A percentile compares a stretch with the other conserved stretches of the same genome.
These are phyloP conservation scores for Falcunculus frontatus DNA, from an alignment of 2,113 vertebrate genomes.

Conservation along the genomic window DNA sequence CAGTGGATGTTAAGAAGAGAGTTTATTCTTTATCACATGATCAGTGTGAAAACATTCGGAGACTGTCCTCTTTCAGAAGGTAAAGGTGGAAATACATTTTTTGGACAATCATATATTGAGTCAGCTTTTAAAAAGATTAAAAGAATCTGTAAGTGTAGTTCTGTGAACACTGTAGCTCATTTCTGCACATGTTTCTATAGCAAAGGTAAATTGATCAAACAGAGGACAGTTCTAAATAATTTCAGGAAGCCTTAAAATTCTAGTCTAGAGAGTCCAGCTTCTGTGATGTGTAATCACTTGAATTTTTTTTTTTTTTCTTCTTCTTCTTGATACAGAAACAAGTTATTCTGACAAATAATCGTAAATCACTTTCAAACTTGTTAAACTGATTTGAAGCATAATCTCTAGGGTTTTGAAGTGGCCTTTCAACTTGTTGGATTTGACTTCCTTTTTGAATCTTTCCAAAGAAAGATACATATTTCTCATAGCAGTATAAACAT, in stretches of 20 bases:
- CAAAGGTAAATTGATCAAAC: not conserved
- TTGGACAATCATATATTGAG: not conserved
- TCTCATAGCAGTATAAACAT: not conserved
- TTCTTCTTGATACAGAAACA: not conserved
- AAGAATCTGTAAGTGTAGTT: not conserved
- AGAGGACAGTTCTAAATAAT: not conserved
- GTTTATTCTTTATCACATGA: conserved; percentile 70
- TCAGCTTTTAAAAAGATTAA: not conserved
- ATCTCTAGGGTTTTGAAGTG: not conserved
- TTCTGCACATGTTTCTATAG: not conserved
- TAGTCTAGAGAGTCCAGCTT: not conserved
- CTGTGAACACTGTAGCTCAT: not conserved
- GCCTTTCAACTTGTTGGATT: not conserved
- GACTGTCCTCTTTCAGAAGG: conserved; percentile 90
- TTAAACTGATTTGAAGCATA: not conserved
- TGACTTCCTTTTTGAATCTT: not conserved
- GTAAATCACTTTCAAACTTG: not conserved
- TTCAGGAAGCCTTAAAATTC: not conserved
- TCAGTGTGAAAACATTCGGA: conserved; percentile 85
- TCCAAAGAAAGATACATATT: not conserved
- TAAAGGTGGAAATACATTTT: conserved; percentile 47
- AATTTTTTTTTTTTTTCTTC: not conserved
- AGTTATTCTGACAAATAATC: not conserved
- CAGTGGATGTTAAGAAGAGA: conserved; percentile 70
- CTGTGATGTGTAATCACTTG: not conserved